A percentile compares a stretch with the other conserved stretches of the same genome.
Evolutionary conservation across 1,140 invertebrate genomes (phyloP).

Genomic region (Zaprionus inermis): DNA sequence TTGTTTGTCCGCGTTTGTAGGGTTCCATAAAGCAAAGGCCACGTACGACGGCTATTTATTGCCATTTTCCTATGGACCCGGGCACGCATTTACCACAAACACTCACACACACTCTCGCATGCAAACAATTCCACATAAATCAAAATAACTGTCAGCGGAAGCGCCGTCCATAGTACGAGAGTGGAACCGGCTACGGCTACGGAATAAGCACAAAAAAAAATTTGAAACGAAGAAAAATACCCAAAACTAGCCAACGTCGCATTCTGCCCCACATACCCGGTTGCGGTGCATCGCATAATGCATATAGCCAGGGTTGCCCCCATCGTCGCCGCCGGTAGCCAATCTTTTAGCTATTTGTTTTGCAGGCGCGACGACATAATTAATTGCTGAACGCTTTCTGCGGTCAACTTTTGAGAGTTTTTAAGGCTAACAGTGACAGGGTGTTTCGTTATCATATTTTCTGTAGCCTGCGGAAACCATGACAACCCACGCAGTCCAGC

Average conservation of each 20-base stretch:
- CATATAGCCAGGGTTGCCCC: slow-evolving; percentile 52
- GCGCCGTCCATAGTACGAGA: slow-evolving; percentile 72
- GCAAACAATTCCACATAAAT: slow-evolving; percentile 69
- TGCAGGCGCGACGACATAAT: slow-evolving; percentile 59
- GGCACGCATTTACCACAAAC: slow-evolving; percentile 45
- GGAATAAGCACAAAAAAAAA: background rate
- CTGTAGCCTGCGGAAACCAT: background rate
- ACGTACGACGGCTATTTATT: slow-evolving; percentile 57
- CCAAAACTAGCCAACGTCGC: slow-evolving; percentile 50
- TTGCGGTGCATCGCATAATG: slow-evolving; percentile 60
- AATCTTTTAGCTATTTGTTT: slow-evolving; percentile 59
- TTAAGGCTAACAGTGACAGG: slow-evolving; percentile 1
- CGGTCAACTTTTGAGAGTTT: slow-evolving; percentile 48
- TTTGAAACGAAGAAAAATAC: slow-evolving; percentile 20
- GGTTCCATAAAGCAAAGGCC: slow-evolving; percentile 22
- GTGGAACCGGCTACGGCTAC: slow-evolving; percentile 28
- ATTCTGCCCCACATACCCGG: slow-evolving; percentile 33
- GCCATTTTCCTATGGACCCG: slow-evolving; percentile 59
- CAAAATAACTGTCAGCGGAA: slow-evolving; percentile 82
- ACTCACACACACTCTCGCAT: slow-evolving; percentile 23
- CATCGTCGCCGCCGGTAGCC: slow-evolving; percentile 30
- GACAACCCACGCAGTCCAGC: slow-evolving; percentile 15
- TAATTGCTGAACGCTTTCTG: slow-evolving; percentile 64
- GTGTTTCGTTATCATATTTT: slow-evolving; percentile 4
- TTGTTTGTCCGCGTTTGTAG: slow-evolving; percentile 54